Percentiles rank a stretch among this genome's conserved stretches.
Evolutionary conservation across 2,888 invertebrate genomes (phyloP).

Genomic region (Nemapogon koenigi): DNA sequence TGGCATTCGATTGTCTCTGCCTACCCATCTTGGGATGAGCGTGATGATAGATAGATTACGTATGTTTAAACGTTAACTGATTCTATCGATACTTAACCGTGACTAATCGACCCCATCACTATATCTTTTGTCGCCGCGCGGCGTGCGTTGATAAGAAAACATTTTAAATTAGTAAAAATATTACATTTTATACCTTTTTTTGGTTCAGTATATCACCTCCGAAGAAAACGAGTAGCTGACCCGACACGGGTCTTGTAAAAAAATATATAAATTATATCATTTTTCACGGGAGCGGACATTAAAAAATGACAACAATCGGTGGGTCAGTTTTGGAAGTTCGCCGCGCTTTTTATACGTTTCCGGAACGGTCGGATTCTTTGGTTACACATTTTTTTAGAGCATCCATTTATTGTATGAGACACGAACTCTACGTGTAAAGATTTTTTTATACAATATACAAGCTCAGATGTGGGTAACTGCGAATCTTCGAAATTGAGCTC

Average conservation of each 20-base stretch:
- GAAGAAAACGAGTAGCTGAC: slow-evolving; percentile 60
- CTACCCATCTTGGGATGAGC: no score
- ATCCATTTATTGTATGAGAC: no score
- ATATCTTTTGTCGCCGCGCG: slow-evolving; percentile 45
- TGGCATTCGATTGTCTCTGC: no score
- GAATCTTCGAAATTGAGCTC: no score
- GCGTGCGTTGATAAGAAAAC: slow-evolving; percentile 63
- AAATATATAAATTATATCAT: slow-evolving; percentile 64
- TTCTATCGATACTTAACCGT: slow-evolving; percentile 1
- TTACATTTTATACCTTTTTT: slow-evolving; percentile 42
- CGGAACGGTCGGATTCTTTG: slow-evolving; percentile 45
- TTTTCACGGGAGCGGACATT: slow-evolving; percentile 60
- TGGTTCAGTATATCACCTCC: slow-evolving; percentile 54
- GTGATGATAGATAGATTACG: no score
- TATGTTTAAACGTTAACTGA: no score
- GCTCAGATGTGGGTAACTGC: no score
- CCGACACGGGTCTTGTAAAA: slow-evolving; percentile 33
- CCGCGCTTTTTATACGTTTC: slow-evolving; percentile 61
- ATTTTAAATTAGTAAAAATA: slow-evolving; percentile 62
- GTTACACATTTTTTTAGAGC: no score
- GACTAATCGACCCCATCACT: slow-evolving; percentile 24
- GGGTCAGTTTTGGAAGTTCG: slow-evolving; percentile 57
- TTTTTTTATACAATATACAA: no score
- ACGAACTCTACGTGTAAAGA: no score
- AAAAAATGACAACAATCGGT: slow-evolving; percentile 61